Evolutionary conservation across 2,113 vertebrate genomes (phyloP).

Genomic region (Zeus faber): DNA sequence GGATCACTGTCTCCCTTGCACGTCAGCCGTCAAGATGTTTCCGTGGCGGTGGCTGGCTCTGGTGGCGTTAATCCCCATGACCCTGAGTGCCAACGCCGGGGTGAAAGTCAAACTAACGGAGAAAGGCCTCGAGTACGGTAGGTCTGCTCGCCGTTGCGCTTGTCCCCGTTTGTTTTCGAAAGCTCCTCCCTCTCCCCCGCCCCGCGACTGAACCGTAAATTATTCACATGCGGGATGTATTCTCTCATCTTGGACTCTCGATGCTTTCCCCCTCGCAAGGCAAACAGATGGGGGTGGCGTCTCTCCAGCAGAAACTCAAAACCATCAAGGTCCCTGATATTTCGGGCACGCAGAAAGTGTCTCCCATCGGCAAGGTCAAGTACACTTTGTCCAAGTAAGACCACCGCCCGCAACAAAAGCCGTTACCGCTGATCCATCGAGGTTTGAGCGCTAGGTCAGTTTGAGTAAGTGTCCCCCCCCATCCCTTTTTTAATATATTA

Average conservation of each 20-base stretch:
- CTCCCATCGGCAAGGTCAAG: slow-evolving; percentile 65
- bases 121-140: slow-evolving; percentile 75
- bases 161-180: not conserved
- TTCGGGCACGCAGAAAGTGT: slow-evolving; percentile 53
- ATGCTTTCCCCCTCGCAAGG: slow-evolving; percentile 35
- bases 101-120: slow-evolving; percentile 66
- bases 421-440: not conserved
- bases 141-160: not conserved
- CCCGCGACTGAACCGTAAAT: too few species aligned
- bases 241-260: too few species aligned
- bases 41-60: slow-evolving; percentile 46
- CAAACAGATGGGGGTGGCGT: slow-evolving; percentile 58
- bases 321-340: slow-evolving; percentile 66
- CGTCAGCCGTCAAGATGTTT: slow-evolving; percentile 49
- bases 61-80: slow-evolving; percentile 34
- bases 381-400: slow-evolving; percentile 73
- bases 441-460: not conserved
- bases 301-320: slow-evolving; percentile 61
- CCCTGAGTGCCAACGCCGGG: slow-evolving; percentile 56
- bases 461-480: too few species aligned
- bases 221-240: too few species aligned
- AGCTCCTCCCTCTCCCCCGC: too few species aligned
- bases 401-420: not conserved
- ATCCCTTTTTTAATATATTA: not conserved
- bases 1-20: not conserved